Percentiles rank a stretch among this genome's conserved stretches.
Conservation (phyloP, 2,797 vertebrate species). For the Vespertilio murinus region DNA sequence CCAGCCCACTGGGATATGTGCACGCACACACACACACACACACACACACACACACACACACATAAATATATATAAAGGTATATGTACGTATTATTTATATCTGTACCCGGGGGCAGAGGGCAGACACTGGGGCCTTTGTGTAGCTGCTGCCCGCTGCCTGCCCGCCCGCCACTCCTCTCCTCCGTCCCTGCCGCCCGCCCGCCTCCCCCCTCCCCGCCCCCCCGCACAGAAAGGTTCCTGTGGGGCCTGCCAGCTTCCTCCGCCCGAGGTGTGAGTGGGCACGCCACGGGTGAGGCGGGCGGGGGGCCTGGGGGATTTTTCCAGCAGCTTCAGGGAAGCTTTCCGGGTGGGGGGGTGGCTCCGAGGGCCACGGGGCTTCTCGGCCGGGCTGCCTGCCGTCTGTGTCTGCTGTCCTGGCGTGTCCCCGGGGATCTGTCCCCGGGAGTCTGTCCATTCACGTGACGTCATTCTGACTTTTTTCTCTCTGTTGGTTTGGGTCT, state of each 20-base stretch:
- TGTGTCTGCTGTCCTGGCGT: slow-evolving; percentile 8
- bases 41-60: not conserved
- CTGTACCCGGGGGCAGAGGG: slow-evolving; percentile 63
- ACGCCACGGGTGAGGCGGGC: slow-evolving; percentile 48
- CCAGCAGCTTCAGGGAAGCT: slow-evolving; percentile 59
- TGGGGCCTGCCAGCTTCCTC: slow-evolving; percentile 77
- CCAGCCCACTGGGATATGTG: not conserved
- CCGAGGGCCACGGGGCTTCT: slow-evolving; percentile 40
- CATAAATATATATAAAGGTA: slow-evolving; percentile 44
- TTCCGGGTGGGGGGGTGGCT: slow-evolving; percentile 30
- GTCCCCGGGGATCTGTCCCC: not conserved
- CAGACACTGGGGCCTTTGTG: slow-evolving; percentile 80
- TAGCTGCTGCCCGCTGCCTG: slow-evolving; percentile 48
- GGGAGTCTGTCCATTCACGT: not conserved
- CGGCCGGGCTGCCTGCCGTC: not conserved
- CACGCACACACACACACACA: too few species aligned
- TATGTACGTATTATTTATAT: slow-evolving; percentile 76
- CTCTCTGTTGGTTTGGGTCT: not conserved
- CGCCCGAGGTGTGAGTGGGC: slow-evolving; percentile 78
- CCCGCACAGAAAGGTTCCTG: slow-evolving; percentile 77
- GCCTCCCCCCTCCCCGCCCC: slow-evolving; percentile 23
- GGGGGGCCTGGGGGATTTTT: slow-evolving; percentile 39
- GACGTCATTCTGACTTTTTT: not conserved
- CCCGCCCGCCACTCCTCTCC: slow-evolving; percentile 63
- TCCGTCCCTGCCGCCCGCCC: slow-evolving; percentile 56